A percentile compares a stretch with the other conserved stretches of the same genome.
Evolutionary conservation across 2,113 vertebrate genomes (phyloP).

Genomic region (Pitta sordida): DNA sequence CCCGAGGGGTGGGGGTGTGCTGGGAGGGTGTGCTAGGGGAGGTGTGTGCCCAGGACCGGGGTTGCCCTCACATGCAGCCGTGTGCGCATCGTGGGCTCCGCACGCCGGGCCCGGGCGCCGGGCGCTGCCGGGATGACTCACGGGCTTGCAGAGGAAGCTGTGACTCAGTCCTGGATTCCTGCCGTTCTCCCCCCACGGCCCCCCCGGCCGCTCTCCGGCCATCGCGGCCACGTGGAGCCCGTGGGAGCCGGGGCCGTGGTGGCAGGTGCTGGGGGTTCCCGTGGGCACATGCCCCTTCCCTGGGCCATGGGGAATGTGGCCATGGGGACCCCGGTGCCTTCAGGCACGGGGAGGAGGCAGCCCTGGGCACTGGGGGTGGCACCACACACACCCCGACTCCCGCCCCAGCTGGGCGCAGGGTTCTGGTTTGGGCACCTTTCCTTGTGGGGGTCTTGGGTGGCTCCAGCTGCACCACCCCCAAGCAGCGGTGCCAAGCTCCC

Average conservation of each 20-base stretch:
- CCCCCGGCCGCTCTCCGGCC: neutral
- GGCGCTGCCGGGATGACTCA: conserved; percentile 21
- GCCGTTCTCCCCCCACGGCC: neutral
- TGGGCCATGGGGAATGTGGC: accelerated
- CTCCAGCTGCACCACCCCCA: neutral
- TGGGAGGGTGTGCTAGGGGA: accelerated
- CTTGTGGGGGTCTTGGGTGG: neutral
- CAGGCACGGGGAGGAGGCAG: neutral
- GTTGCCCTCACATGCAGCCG: neutral
- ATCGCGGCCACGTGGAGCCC: conserved; percentile 3
- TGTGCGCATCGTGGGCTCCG: neutral
- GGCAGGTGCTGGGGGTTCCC: neutral
- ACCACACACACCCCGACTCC: neutral
- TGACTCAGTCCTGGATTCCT: conserved; percentile 58
- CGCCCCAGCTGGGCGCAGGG: neutral
- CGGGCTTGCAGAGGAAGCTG: neutral
- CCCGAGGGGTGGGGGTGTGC: neutral
- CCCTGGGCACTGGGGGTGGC: neutral
- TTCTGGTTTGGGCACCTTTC: neutral
- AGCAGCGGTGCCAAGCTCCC: neutral
- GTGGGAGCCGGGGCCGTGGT: neutral
- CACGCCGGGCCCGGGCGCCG: neutral
- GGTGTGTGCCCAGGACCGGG: neutral
- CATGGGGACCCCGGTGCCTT: neutral
- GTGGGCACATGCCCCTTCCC: accelerated